Base-by-base conservation (phyloP, 2,888 invertebrate species). In the Actias luna region DNA sequence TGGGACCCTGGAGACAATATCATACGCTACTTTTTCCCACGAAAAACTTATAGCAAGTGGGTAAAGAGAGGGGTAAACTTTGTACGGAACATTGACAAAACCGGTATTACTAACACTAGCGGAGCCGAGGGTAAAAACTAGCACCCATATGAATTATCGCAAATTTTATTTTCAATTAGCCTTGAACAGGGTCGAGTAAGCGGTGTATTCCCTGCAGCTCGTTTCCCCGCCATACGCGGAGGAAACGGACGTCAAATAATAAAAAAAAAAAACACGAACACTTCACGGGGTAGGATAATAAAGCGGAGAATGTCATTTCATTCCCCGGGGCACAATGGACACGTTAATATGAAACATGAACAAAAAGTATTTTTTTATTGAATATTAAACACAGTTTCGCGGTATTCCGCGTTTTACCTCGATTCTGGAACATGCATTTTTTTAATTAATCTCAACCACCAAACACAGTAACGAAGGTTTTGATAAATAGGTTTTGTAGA, bases 201-300 rank as follows among this genome's bases (percentile, higher is more conserved):
- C 18, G 42, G 18, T 8, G 18, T 18, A 25, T 50, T 25, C 4
- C 22, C 46, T 22, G 22, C 22, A 29, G 29, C 29, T 29, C 55
- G 29, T 55, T 55, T 29, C 12, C 55, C 55, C 29, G 1, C 16
- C n/a, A 27, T 7, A 55, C n/a, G n/a, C n/a, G n/a, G n/a, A 1
- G 55, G 55, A 55, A 55, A 29, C 55, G n/a, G 29, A 55, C 27
- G 16, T n/a, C 5, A 55, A 55, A 55, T 55, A 46, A 50, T 25
- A 16, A 39, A 39, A 22, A 22, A 46, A 22, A 50, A 25, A 50
- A 50, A 46, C 18, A 1, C 22, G 25, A 50, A 50, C 29, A n/a
- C 8, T 29, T 27, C 55, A 4, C 29, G 16, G 16, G 29, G 55
- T 29, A 18, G 14, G 29, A 29, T 55, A 27, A 55, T 55, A 16